Conservation (phyloP, 2,888 invertebrate genomes). For the Drosophila mettleri region DNA sequence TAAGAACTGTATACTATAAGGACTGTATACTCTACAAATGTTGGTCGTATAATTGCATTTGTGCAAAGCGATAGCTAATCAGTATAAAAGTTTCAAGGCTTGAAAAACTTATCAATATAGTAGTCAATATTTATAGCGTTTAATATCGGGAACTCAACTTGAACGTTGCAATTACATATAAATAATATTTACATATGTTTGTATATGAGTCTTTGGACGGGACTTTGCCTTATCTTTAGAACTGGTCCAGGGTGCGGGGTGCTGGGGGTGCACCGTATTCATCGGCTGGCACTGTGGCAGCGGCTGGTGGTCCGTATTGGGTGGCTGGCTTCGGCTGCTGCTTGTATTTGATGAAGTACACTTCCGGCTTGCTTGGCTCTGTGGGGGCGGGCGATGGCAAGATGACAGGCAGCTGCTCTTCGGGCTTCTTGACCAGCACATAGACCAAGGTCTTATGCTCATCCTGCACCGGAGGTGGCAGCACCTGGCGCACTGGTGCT, state of each 20-base stretch:
- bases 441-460: constrained; percentile 96
- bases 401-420: constrained; percentile 91
- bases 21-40: no score
- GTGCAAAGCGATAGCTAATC: no score
- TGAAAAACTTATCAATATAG: no score
- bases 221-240: constrained; percentile 57
- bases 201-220: constrained; percentile 9
- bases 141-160: constrained; percentile 30
- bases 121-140: constrained; percentile 26
- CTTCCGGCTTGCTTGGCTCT: constrained; percentile 95
- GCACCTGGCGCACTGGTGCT: constrained; percentile 85
- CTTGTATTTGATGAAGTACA: constrained; percentile 94
- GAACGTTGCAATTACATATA: constrained; percentile 51
- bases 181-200: constrained; percentile 70
- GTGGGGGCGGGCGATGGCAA: constrained; percentile 93
- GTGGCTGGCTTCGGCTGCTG: constrained; percentile 82
- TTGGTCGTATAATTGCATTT: no score
- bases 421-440: constrained; percentile 95
- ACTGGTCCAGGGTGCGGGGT: constrained; percentile 77
- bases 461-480: constrained; percentile 91
- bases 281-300: constrained; percentile 76
- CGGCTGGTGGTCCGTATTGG: constrained; percentile 82
- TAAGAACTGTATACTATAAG: no score
- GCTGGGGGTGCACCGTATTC: constrained; percentile 80
- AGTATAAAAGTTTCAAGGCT: no score